Conservation (phyloP, 92 coral and sea anemone genomes). For the Palythoa heliodiscus region DNA sequence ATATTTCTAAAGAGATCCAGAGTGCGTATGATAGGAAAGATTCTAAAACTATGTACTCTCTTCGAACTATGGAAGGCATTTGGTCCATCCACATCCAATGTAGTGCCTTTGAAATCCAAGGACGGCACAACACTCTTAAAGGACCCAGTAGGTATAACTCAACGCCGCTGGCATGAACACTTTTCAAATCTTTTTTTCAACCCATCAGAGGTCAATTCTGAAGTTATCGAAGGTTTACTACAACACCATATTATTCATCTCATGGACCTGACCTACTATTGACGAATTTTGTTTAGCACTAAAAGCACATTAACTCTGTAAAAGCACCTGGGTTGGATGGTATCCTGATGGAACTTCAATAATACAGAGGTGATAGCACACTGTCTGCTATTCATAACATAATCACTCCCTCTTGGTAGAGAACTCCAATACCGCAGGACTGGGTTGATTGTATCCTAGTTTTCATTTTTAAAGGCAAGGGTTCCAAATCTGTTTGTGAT, state of each 20-base stretch:
- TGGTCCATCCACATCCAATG: conserved; percentile 6
- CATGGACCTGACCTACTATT: conserved; percentile 32
- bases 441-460: conserved; percentile 5
- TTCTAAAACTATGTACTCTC: conserved; percentile 8
- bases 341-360: background rate
- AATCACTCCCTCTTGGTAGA: conserved; percentile 2
- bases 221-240: conserved; percentile 28
- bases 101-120: conserved; percentile 24
- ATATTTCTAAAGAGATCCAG: conserved; percentile 20
- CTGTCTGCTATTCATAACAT: conserved; percentile 8
- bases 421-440: conserved; percentile 4
- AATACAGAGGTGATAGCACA: background rate
- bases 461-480: background rate
- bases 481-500: too few relatives aligned
- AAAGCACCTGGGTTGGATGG: background rate
- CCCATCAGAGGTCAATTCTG: background rate
- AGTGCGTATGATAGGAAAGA: conserved; percentile 13
- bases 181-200: conserved; percentile 29
- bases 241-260: conserved; percentile 28
- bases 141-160: conserved; percentile 23
- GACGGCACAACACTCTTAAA: conserved; percentile 18
- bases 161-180: conserved; percentile 39
- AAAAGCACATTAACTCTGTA: background rate
- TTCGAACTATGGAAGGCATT: background rate
- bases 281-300: conserved; percentile 24